These are phyloP conservation scores for Diacarnus erythraeanus DNA, from an alignment of 37 sponge, comb jelly and placozoan genomes.

Conservation along the genomic window DNA sequence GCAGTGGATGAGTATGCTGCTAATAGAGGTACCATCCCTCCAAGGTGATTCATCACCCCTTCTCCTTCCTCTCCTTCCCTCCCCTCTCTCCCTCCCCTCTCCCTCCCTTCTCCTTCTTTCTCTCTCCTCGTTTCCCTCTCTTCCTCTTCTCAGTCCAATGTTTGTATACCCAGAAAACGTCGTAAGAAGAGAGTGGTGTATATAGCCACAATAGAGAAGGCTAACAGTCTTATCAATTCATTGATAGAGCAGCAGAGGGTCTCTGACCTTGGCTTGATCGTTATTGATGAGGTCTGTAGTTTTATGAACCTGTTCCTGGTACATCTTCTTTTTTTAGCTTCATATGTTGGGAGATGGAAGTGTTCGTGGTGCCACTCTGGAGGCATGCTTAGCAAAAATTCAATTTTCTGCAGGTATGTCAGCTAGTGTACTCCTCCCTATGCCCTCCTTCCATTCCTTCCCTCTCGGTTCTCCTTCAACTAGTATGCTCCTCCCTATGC, in stretches of 20 bases:
- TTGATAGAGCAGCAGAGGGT: constrained; percentile 73
- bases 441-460: too few relatives aligned
- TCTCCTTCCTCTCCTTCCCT: not conserved
- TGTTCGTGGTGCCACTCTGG: constrained; percentile 87
- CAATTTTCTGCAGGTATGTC: constrained; percentile 37
- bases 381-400: constrained; percentile 82
- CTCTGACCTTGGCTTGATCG: constrained; percentile 75
- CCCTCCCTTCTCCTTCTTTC: not conserved
- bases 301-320: not conserved
- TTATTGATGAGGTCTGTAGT: constrained; percentile 81
- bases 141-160: not conserved
- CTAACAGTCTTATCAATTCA: constrained; percentile 79
- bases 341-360: constrained; percentile 97
- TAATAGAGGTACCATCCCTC: constrained; percentile 83
- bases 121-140: not conserved
- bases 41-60: constrained; percentile 18
- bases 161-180: constrained; percentile 18
- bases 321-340: constrained; percentile 36
- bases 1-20: constrained; percentile 93
- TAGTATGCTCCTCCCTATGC: too few relatives aligned
- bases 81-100: not conserved
- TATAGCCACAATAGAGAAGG: constrained; percentile 96
- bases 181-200: constrained; percentile 73
- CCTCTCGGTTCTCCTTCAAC: too few relatives aligned
- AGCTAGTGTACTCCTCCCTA: not conserved